Evolutionary conservation across 2,113 vertebrate genomes (phyloP).

Genomic region (Chunga burmeisteri): DNA sequence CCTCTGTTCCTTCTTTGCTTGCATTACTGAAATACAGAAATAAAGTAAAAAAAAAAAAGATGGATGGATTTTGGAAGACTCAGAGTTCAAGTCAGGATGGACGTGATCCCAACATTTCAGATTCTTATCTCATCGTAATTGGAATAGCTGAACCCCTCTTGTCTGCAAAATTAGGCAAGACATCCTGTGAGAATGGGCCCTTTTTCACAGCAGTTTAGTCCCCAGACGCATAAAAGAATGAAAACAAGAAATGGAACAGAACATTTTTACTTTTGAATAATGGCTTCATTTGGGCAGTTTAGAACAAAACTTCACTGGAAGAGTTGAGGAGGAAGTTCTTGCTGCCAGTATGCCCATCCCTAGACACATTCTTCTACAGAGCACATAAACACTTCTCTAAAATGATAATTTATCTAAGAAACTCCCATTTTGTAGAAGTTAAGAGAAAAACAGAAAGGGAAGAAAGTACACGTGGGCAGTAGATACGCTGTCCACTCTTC

Average conservation of each 20-base stretch:
- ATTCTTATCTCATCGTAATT: conserved; percentile 60
- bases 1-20: not conserved
- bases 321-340: conserved; percentile 9
- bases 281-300: conserved; percentile 2
- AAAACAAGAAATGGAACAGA: conserved; percentile 57
- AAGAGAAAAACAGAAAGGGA: conserved; percentile 5
- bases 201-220: conserved; percentile 50
- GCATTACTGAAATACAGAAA: not conserved
- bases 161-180: conserved; percentile 59
- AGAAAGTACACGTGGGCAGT: not conserved
- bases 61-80: conserved; percentile 41
- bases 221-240: conserved; percentile 48
- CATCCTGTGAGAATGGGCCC: conserved; percentile 66
- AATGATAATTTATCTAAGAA: conserved; percentile 31
- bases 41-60: conserved; percentile 31
- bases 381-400: not conserved
- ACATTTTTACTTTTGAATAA: conserved; percentile 60
- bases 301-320: conserved; percentile 8
- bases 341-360: conserved; percentile 47
- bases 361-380: conserved; percentile 33
- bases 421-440: not conserved
- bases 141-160: conserved; percentile 56
- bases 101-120: conserved; percentile 35
- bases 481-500: not conserved
- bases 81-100: conserved; percentile 51